A percentile compares a stretch with the other conserved stretches of the same genome.
These are phyloP conservation scores for Hydrotaea cyrtoneurina DNA, from an alignment of 2,888 invertebrate species.

Conservation along the genomic window DNA sequence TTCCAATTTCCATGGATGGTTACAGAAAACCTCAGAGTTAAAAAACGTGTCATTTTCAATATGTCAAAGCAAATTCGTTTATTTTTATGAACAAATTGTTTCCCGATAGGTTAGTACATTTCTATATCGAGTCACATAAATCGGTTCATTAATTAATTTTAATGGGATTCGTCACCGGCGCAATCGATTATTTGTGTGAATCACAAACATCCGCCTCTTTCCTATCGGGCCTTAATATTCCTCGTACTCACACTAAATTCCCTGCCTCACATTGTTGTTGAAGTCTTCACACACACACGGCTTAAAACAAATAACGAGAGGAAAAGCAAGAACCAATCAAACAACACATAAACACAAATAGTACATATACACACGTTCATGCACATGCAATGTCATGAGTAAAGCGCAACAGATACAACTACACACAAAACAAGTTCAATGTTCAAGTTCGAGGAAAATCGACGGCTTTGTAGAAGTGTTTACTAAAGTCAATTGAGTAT, in stretches of 20 bases:
- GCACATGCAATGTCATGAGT: neutral
- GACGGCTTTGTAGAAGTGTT: constrained; percentile 47
- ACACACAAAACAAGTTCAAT: constrained; percentile 67
- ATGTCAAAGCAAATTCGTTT: too few relatives aligned
- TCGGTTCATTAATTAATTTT: too few relatives aligned
- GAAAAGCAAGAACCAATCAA: neutral
- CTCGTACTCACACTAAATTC: constrained; percentile 49
- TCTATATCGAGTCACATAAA: too few relatives aligned
- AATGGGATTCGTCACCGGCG: too few relatives aligned
- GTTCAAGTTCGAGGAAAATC: constrained; percentile 69
- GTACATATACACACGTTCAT: neutral
- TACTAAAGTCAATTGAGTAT: constrained; percentile 9
- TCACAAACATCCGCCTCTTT: constrained; percentile 10
- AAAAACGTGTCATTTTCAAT: too few relatives aligned
- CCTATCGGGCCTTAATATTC: constrained; percentile 40
- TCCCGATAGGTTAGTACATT: too few relatives aligned
- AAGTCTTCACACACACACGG: too few relatives aligned
- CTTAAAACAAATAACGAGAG: constrained; percentile 43
- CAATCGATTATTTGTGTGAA: too few relatives aligned
- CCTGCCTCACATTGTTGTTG: neutral
- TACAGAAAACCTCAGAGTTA: too few relatives aligned
- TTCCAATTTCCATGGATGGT: too few relatives aligned
- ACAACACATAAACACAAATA: constrained; percentile 37
- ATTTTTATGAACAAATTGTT: too few relatives aligned
- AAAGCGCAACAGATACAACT: constrained; percentile 29